phyloP scores from a whole-genome alignment of 2,797 vertebrate genomes.

The Melanotaenia maccullochi region DNA sequence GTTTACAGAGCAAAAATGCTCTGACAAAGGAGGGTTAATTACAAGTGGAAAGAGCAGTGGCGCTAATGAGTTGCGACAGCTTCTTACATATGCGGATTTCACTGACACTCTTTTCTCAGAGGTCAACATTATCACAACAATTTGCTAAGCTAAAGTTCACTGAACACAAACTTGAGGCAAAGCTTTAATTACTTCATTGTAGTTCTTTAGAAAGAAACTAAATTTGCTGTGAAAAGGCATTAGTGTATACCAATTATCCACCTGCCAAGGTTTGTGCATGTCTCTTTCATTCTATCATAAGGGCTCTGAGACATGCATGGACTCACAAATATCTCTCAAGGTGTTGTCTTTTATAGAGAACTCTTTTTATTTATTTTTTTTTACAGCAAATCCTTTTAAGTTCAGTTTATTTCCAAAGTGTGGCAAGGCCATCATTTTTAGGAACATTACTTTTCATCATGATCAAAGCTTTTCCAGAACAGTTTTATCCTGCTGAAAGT shows the following conservation, averaged over 20 bases:
- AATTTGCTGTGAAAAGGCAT: no score
- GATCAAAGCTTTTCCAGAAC: background rate
- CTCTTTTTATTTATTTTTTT: background rate
- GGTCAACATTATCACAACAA: no score
- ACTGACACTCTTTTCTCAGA: background rate
- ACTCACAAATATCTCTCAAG: background rate
- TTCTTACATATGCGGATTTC: background rate
- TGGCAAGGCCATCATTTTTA: background rate
- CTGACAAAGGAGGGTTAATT: background rate
- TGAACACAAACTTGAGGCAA: no score
- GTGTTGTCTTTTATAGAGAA: background rate
- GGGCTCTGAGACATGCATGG: no score
- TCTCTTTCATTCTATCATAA: no score
- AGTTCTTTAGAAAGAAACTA: no score
- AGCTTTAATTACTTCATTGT: no score
- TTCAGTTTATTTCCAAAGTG: background rate
- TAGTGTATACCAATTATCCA: no score
- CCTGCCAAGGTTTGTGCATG: no score
- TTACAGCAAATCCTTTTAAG: background rate
- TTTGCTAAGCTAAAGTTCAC: no score
- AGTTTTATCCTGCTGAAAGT: background rate
- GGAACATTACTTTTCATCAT: background rate
- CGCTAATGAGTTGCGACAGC: background rate
- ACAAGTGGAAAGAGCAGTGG: background rate
- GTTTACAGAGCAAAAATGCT: background rate